Evolutionary conservation across 2,888 invertebrate species (phyloP), one percentile per base, ranked within the genome.

Genomic region (Agrochola macilenta): DNA sequence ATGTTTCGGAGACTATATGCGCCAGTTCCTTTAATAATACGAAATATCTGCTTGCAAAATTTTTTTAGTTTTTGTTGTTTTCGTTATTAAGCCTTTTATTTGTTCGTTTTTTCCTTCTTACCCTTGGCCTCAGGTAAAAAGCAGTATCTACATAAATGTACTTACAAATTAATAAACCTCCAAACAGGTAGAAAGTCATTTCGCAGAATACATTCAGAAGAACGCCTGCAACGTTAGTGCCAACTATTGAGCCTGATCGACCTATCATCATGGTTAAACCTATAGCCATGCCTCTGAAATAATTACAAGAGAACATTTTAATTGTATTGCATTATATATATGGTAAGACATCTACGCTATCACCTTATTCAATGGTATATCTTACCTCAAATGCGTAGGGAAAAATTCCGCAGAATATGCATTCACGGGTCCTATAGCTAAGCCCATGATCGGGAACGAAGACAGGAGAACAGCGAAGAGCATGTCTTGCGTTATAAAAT

Each of bases 221-320:
- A 68, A 97, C 89, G 0, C 98, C 98, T 68, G 98, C 97, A 0
- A 97, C 93, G 75, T 97, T 94, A 70, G 97, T 97, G 66, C 97
- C 97, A 0, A 97, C 87, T 69, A 97, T 97, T 0, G 98, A 98
- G 0, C 98, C 98, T 0, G 96, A 75, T 61, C 98, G 95, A 23
- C 98, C 98, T 0, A 97, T 91, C 94, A 97, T 97, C 92, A 97
- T 97, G 3, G 97, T 95, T 65, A 97, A 92, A 82, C 97, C 97
- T 12, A 98, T 95, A 0, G 98, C 97, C 93, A 98, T 97, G 0
- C 97, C 98, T 82, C 97, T 97, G 70, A 76, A 82, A 78, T 64
- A n/a, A 57, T 58, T 14, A 58, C 1, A 71, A 20, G 17, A 23
- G 0, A 39, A 39, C 0, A 39, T 54, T 46, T 63, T 4, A 61